phyloP scores from a whole-genome alignment of 2,888 invertebrate species.

The Luperina testacea region DNA sequence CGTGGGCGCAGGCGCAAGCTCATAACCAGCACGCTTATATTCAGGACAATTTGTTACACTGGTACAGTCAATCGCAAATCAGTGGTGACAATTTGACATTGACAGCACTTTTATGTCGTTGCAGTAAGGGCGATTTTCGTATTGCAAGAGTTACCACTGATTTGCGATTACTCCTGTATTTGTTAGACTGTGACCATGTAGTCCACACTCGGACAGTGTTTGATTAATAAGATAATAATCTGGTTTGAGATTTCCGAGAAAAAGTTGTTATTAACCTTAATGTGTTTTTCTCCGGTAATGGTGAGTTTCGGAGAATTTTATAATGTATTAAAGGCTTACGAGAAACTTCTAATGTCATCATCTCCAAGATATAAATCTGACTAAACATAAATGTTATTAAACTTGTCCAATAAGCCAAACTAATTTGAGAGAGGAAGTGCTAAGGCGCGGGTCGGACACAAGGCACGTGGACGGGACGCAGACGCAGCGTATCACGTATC shows the following conservation, averaged over 20 bases:
- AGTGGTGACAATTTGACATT: background rate
- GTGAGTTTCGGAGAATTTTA: conserved; percentile 23
- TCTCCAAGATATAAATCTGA: conserved; percentile 11
- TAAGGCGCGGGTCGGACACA: background rate
- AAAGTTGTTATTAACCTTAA: conserved; percentile 33
- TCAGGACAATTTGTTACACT: conserved; percentile 18
- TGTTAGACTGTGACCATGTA: conserved; percentile 6
- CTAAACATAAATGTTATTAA: conserved; percentile 5
- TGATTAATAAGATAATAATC: conserved; percentile 40
- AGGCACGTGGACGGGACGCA: background rate
- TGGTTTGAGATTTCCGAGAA: conserved; percentile 13
- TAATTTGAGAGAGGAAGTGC: background rate
- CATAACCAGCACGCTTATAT: conserved; percentile 16
- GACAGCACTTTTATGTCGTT: background rate
- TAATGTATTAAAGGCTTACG: conserved; percentile 5
- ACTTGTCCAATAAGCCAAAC: background rate
- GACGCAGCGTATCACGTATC: background rate
- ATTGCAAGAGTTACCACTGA: background rate
- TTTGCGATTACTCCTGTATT: background rate
- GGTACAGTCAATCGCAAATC: background rate
- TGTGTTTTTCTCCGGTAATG: conserved; percentile 20
- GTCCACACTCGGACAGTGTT: background rate
- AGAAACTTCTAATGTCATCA: conserved; percentile 25
- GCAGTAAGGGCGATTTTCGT: background rate
- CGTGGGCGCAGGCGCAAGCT: conserved; percentile 41